Evolutionary conservation across 2,888 invertebrate genomes (phyloP).

Genomic region (Bugulina stolonifera): DNA sequence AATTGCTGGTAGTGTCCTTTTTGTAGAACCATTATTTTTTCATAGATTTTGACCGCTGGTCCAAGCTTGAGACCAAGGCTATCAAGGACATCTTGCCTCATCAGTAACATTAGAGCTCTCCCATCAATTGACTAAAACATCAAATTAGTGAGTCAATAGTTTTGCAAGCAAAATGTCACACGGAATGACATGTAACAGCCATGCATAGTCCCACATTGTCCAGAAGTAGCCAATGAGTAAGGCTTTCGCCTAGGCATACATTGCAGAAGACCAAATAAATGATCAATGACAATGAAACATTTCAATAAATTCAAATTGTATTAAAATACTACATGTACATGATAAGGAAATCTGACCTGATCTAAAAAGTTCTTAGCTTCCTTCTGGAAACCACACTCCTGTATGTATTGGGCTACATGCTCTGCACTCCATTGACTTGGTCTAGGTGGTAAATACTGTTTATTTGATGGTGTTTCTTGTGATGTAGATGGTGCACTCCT

Average conservation of each 20-base stretch:
- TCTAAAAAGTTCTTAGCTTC: slow-evolving; percentile 71
- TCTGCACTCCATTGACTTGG: slow-evolving; percentile 66
- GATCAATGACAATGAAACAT: background rate
- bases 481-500: background rate
- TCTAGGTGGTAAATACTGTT: background rate
- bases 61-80: slow-evolving; percentile 77
- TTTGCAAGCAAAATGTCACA: too few relatives aligned
- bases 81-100: slow-evolving; percentile 74
- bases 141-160: background rate
- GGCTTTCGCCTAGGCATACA: too few relatives aligned
- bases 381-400: slow-evolving; percentile 68
- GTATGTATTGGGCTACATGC: slow-evolving; percentile 73
- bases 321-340: background rate
- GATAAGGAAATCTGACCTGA: slow-evolving; percentile 65
- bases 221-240: too few relatives aligned
- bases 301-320: background rate
- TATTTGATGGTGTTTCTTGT: background rate
- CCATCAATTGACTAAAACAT: slow-evolving; percentile 79
- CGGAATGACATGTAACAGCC: too few relatives aligned
- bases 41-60: slow-evolving; percentile 77
- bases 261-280: too few relatives aligned
- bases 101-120: slow-evolving; percentile 73
- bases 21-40: slow-evolving; percentile 75
- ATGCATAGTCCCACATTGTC: too few relatives aligned
- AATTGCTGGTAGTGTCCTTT: too few relatives aligned